Evolutionary conservation across 2,797 vertebrate genomes (phyloP).

Genomic region (Thamnophis elegans): DNA sequence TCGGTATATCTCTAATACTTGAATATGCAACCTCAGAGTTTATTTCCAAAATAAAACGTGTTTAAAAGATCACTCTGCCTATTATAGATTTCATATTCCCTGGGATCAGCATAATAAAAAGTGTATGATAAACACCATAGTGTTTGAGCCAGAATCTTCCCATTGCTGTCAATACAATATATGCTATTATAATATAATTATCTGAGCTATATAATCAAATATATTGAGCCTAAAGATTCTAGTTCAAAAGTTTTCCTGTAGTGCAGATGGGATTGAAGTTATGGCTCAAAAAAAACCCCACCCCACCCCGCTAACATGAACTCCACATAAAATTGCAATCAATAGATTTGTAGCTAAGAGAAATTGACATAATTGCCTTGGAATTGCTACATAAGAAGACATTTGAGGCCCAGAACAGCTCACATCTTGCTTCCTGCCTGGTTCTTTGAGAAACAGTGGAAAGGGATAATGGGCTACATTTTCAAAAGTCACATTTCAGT

Average conservation of each 20-base stretch:
- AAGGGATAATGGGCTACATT: conserved; percentile 17
- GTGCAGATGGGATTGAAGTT: not conserved
- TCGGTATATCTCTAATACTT: not conserved
- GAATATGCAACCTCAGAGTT: not conserved
- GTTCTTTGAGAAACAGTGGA: conserved; percentile 30
- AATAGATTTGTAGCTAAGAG: not conserved
- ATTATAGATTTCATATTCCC: not conserved
- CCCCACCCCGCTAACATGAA: not conserved
- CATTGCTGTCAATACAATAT: not conserved
- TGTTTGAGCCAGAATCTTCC: not conserved
- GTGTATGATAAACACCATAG: not conserved
- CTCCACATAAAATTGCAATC: not conserved
- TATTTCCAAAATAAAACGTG: not conserved
- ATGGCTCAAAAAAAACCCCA: not conserved
- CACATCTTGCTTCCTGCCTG: not conserved
- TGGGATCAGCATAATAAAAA: not conserved
- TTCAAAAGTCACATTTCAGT: conserved; percentile 30
- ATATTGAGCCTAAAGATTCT: not conserved
- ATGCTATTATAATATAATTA: too few relatives aligned
- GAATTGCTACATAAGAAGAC: not conserved
- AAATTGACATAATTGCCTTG: conserved; percentile 9
- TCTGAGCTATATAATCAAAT: not conserved
- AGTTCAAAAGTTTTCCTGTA: not conserved
- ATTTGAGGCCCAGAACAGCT: not conserved
- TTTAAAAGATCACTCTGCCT: not conserved